Conservation (phyloP, 2,888 invertebrate species). For the Artemia sinica region DNA sequence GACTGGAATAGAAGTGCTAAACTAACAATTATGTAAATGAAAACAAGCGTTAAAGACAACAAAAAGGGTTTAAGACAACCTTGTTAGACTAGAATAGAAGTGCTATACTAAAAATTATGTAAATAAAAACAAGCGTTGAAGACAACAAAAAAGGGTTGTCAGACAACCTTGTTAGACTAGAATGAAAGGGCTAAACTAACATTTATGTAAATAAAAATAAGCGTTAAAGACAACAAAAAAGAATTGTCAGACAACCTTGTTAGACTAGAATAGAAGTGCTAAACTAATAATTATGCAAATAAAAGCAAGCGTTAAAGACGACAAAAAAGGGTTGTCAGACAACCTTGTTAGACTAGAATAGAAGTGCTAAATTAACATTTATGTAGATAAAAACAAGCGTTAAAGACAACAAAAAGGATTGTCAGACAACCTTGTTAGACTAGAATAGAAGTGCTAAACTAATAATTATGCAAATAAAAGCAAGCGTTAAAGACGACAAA, state of each 20-base stretch:
- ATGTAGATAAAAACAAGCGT: constrained; percentile 4
- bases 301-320: constrained; percentile 8
- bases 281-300: constrained; percentile 23
- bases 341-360: constrained; percentile 11
- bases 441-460: constrained; percentile 26
- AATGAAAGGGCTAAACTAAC: no score
- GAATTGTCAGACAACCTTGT: no score
- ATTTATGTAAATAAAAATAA: constrained; percentile 8
- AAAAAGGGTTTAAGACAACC: no score
- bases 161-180: background rate
- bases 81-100: constrained; percentile 18
- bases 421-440: background rate
- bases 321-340: background rate
- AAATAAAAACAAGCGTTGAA: constrained; percentile 9
- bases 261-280: constrained; percentile 24
- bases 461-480: constrained; percentile 8
- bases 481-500: constrained; percentile 11
- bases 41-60: constrained; percentile 15
- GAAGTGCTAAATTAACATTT: constrained; percentile 26
- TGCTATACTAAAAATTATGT: no score
- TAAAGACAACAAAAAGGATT: constrained; percentile 7
- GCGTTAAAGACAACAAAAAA: constrained; percentile 11
- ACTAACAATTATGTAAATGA: constrained; percentile 17
- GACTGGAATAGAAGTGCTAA: constrained; percentile 25
- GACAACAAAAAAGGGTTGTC: background rate